Conservation (phyloP, 2,797 vertebrate species). For the Sebastes jordani region DNA sequence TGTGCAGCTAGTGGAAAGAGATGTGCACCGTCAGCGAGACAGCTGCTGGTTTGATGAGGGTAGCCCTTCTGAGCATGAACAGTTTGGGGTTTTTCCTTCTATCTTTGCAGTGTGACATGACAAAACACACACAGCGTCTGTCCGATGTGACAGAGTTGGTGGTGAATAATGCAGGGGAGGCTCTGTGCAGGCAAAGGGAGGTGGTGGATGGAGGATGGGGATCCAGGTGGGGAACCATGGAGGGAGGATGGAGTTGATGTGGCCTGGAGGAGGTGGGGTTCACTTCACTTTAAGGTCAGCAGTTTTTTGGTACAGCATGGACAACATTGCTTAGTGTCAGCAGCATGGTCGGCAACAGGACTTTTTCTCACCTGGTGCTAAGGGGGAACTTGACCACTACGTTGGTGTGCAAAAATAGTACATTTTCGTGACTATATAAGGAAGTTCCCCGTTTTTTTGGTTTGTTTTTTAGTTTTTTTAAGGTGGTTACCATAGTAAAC, state of each 20-base stretch:
- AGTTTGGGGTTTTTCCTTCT: neutral
- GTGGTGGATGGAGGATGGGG: neutral
- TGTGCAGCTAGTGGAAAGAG: neutral
- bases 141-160: neutral
- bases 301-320: neutral
- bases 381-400: neutral
- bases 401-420: fast-evolving
- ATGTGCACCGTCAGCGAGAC: slow-evolving; percentile 6
- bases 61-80: neutral
- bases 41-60: slow-evolving; percentile 27
- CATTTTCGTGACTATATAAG: neutral
- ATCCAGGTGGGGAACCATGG: neutral
- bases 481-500: neutral
- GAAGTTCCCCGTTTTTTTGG: neutral
- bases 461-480: too few species aligned
- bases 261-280: neutral
- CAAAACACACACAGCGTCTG: neutral
- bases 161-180: neutral
- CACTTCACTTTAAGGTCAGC: neutral
- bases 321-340: neutral
- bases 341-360: neutral
- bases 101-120: neutral
- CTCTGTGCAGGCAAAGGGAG: neutral
- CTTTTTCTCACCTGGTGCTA: neutral
- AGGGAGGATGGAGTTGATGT: neutral